Base-by-base conservation (phyloP, 2,888 invertebrate genomes). In the Mythimna ferrago region DNA sequence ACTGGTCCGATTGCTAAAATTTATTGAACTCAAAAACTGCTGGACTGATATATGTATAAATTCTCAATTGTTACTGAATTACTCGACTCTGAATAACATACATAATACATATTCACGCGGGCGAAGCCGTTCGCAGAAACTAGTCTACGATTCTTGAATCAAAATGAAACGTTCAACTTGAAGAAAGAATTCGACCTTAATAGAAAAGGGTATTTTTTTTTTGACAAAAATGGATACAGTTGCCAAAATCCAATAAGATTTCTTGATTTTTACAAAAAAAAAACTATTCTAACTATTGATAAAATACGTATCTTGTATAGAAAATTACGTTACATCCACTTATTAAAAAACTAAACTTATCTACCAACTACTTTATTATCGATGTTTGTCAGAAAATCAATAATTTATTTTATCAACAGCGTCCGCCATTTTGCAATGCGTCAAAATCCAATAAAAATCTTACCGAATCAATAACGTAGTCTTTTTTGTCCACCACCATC, bases 391-490 rank as follows among this genome's bases (percentile, higher is more conserved):
- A 62, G 57, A 79, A 78, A 83, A 83, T 87, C 82, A 83, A 86
- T 85, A 83, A 65, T 58, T 61, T 58, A 69, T 61, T 66, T 48
- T 61, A 65, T 68, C 69, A 41, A 57, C 35, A 54, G 38, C 53
- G 32, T 21, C 66, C 81, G 85, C 86, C 88, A 87, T 85, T 78
- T 86, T 88, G 71, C 61, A 48, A 51, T 68, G 41, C 70, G 66
- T 26, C 67, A 70, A 74, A 81, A 71, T 66, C 51, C 67, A 81
- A 83, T 75, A 82, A 89, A 87, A 88, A 73, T 87, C 93, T 94
- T 90, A 93, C 92, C 92, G 77, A 92, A 93, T 94, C 92, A 87
- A 92, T 93, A 87, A 69, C 57, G 75, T 79, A 90, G 90, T 92
- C 89, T 71, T 90, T 90, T 79, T 66, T 81, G 58, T 85, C 82